These are phyloP conservation scores for Gadus macrocephalus DNA, from an alignment of 2,113 vertebrate genomes.

Conservation along the genomic window DNA sequence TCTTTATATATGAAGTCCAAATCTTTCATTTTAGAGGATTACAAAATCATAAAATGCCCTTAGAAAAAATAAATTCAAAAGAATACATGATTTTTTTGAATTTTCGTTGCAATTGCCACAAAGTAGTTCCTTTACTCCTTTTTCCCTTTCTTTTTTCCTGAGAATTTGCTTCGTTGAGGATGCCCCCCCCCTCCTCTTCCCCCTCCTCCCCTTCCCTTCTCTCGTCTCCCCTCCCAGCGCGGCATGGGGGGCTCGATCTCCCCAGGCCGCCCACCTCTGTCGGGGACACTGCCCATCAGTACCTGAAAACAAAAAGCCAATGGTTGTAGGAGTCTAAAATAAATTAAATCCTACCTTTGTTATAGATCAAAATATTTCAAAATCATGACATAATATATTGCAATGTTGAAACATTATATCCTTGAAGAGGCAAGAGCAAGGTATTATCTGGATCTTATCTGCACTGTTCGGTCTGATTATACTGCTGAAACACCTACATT, in stretches of 20 bases:
- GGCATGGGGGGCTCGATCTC: conserved; percentile 88
- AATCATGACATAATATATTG: too few relatives aligned
- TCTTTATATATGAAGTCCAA: too few relatives aligned
- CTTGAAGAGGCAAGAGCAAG: too few relatives aligned
- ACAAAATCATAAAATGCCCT: too few relatives aligned
- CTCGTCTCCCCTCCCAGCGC: conserved; percentile 67
- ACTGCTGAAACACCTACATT: too few relatives aligned
- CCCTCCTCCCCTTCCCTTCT: conserved; percentile 42
- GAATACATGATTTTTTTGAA: not conserved
- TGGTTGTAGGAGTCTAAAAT: not conserved
- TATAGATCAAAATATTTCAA: not conserved
- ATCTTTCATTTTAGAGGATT: too few relatives aligned
- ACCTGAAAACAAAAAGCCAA: conserved; percentile 56
- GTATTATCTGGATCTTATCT: too few relatives aligned
- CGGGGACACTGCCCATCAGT: conserved; percentile 81
- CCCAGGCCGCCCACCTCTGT: conserved; percentile 81
- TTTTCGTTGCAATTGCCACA: not conserved
- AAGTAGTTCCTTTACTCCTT: conserved; percentile 23
- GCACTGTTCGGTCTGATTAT: too few relatives aligned
- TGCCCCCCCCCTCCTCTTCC: conserved; percentile 45
- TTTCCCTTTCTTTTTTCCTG: conserved; percentile 59
- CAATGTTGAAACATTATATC: too few relatives aligned
- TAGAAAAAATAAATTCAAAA: too few relatives aligned
- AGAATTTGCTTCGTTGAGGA: conserved; percentile 43
- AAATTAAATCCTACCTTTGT: not conserved